A percentile compares a stretch with the other conserved stretches of the same genome.
These are phyloP conservation scores for Rhea americana DNA, from an alignment of 2,113 vertebrate genomes.

Conservation along the genomic window DNA sequence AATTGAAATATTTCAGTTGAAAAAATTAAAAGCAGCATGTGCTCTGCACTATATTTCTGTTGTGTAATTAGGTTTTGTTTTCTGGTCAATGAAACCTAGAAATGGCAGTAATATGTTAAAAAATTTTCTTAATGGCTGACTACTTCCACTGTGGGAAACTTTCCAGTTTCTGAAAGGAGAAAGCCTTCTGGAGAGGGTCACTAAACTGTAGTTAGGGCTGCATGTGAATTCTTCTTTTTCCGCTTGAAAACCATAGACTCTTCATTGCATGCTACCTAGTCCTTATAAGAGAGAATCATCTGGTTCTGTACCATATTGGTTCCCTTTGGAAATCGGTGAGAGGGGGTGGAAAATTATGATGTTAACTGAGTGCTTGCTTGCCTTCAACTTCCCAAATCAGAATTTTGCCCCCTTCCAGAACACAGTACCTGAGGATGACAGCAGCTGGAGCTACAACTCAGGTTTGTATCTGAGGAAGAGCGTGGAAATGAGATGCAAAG, in stretches of 20 bases:
- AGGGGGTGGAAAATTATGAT: too few relatives aligned
- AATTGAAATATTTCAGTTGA: not conserved
- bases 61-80: not conserved
- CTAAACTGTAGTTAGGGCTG: not conserved
- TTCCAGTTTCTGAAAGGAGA: not conserved
- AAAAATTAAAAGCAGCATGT: not conserved
- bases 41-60: not conserved
- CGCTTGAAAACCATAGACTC: not conserved
- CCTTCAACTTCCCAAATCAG: not conserved
- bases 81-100: not conserved
- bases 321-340: rapidly evolving
- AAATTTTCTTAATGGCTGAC: not conserved
- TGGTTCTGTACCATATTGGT: not conserved
- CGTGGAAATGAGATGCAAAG: not conserved
- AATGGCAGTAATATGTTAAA: not conserved
- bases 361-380: not conserved
- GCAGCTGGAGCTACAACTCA: not conserved
- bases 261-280: not conserved
- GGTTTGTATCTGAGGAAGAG: not conserved
- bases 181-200: not conserved
- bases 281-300: not conserved
- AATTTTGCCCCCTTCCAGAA: not conserved
- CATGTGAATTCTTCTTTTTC: not conserved
- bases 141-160: not conserved
- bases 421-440: not conserved